A percentile compares a stretch with the other conserved stretches of the same genome.
Evolutionary conservation across 2,888 invertebrate species (phyloP).

Genomic region (Xestoiulus laeticollis): DNA sequence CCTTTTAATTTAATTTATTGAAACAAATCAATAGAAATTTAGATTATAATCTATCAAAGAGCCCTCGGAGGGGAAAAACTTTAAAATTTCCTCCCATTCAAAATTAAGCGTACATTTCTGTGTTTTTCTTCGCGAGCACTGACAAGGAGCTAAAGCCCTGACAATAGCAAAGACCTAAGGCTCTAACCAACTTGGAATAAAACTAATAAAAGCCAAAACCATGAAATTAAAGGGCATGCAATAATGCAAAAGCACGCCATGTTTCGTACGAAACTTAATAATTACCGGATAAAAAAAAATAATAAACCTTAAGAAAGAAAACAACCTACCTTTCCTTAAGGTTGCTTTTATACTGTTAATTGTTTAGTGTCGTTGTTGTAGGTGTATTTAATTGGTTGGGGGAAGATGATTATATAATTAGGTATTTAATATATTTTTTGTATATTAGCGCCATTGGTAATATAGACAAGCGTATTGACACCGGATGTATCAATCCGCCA

Average conservation of each 20-base stretch:
- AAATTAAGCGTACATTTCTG: too few species aligned
- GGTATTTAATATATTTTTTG: background rate
- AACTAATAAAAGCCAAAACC: background rate
- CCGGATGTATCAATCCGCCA: background rate
- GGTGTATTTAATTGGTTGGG: background rate
- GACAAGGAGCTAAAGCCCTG: too few species aligned
- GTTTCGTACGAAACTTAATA: background rate
- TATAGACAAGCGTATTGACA: background rate
- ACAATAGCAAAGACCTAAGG: too few species aligned
- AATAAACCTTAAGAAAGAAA: slow-evolving; percentile 23
- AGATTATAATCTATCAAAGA: too few species aligned
- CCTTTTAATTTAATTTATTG: too few species aligned
- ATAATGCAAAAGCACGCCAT: background rate
- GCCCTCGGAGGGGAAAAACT: too few species aligned
- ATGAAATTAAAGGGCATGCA: background rate
- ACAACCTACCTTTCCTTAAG: slow-evolving; percentile 37
- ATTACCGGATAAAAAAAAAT: background rate
- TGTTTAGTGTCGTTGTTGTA: background rate
- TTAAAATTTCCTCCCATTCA: too few species aligned
- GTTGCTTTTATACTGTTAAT: background rate
- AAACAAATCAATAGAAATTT: too few species aligned
- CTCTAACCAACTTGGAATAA: background rate
- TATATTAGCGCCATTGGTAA: background rate
- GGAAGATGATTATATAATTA: background rate
- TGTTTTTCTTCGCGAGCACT: too few species aligned